Percentiles rank a stretch among this genome's conserved stretches.
phyloP scores from a whole-genome alignment of 1,140 invertebrate genomes.

The Caenorhabditis remanei region DNA sequence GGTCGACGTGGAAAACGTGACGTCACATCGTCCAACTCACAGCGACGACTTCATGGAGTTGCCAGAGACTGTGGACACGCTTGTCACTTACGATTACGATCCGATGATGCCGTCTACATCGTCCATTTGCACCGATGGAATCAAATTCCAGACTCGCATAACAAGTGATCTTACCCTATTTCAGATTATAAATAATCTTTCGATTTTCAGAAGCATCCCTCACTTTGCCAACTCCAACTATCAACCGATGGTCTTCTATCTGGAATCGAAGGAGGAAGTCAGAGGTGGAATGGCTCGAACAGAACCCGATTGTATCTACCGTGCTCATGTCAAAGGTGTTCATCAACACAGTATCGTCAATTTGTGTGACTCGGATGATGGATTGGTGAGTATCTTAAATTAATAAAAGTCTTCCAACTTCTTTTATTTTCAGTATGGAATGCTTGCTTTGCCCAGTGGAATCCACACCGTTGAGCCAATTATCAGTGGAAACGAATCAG shows the following conservation, averaged over 20 bases:
- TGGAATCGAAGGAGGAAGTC: conserved; percentile 70
- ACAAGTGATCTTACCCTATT: conserved; percentile 56
- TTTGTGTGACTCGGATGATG: conserved; percentile 73
- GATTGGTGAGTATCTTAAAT: conserved; percentile 71
- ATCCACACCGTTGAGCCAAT: conserved; percentile 75
- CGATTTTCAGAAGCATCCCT: conserved; percentile 40
- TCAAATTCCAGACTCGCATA: conserved; percentile 61
- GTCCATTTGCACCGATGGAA: conserved; percentile 65
- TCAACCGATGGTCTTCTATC: conserved; percentile 69
- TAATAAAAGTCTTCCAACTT: neutral
- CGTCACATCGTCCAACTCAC: neutral
- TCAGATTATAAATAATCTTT: neutral
- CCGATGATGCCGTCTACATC: conserved; percentile 58
- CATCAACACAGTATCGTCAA: conserved; percentile 73
- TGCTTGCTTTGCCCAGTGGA: conserved; percentile 71
- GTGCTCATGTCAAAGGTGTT: conserved; percentile 68
- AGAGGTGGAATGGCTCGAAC: conserved; percentile 65
- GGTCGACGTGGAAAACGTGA: conserved; percentile 46
- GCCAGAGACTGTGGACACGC: conserved; percentile 69
- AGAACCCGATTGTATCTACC: conserved; percentile 72
- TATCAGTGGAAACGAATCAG: conserved; percentile 56
- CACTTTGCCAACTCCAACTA: conserved; percentile 55
- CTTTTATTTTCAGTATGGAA: conserved; percentile 71
- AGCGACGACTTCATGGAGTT: conserved; percentile 63
- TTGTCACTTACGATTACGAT: conserved; percentile 68